Conservation (phyloP, 2,888 invertebrate genomes). For the Congeria kusceri region DNA sequence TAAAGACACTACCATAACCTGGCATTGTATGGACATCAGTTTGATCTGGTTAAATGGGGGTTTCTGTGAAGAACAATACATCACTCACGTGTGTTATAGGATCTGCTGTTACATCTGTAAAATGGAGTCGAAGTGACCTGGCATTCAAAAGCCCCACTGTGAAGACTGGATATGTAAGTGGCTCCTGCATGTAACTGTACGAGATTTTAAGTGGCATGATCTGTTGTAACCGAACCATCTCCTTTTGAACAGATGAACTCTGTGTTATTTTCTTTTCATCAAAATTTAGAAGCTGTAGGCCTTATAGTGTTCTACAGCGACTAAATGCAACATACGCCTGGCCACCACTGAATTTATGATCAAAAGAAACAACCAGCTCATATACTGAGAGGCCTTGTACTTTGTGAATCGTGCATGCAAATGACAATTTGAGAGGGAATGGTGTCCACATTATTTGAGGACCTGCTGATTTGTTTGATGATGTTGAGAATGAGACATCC, state of each 20-base stretch:
- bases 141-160: conserved; percentile 38
- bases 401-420: conserved; percentile 60
- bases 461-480: conserved; percentile 12
- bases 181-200: conserved; percentile 11
- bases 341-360: conserved; percentile 40
- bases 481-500: conserved; percentile 44
- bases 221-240: conserved; percentile 26
- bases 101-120: conserved; percentile 26
- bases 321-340: conserved; percentile 64
- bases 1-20: background rate
- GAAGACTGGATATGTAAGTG: conserved; percentile 18
- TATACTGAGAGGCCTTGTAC: conserved; percentile 56
- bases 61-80: conserved; percentile 27
- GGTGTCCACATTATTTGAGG: conserved; percentile 40
- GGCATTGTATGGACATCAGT: conserved; percentile 9
- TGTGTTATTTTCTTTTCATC: conserved; percentile 25
- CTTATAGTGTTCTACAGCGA: conserved; percentile 49
- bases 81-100: conserved; percentile 16
- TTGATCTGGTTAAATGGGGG: conserved; percentile 11
- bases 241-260: conserved; percentile 16
- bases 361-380: conserved; percentile 53
- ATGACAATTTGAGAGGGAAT: conserved; percentile 55
- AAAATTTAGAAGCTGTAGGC: conserved; percentile 47
- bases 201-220: conserved; percentile 27
- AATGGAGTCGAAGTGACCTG: conserved; percentile 33